Percentiles rank a stretch among this genome's conserved stretches.
These are phyloP conservation scores for Sussaba pulchella DNA, from an alignment of 2,888 invertebrate genomes.

Conservation along the genomic window DNA sequence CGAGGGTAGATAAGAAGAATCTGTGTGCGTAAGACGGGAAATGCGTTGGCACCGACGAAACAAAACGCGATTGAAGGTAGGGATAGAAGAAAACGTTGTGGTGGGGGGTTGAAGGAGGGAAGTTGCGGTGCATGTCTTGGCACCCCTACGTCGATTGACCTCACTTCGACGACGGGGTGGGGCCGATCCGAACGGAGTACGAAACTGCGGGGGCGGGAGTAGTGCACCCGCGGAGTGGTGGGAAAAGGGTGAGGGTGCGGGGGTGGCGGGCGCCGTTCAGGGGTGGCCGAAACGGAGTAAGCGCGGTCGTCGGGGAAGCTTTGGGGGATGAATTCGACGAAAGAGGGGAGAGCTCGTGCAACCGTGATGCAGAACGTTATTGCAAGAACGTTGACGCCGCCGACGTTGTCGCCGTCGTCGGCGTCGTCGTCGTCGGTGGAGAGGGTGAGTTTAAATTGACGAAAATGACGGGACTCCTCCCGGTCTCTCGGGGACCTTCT, in stretches of 20 bases:
- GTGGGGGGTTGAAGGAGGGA: constrained; percentile 38
- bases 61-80: constrained; percentile 48
- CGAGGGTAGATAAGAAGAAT: constrained; percentile 57
- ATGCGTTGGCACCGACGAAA: constrained; percentile 46
- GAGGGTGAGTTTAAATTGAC: constrained; percentile 79
- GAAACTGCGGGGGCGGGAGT: constrained; percentile 35
- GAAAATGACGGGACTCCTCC: constrained; percentile 79
- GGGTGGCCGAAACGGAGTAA: constrained; percentile 58
- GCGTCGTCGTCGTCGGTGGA: constrained; percentile 43
- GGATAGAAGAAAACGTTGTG: constrained; percentile 67
- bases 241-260: not conserved
- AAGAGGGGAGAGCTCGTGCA: constrained; percentile 46
- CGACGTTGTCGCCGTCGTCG: constrained; percentile 49
- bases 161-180: constrained; percentile 70
- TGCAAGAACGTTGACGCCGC: constrained; percentile 65
- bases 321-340: constrained; percentile 47
- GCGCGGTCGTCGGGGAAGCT: constrained; percentile 40
- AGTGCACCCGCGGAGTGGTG: constrained; percentile 22
- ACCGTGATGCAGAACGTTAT: constrained; percentile 62
- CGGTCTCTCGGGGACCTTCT: constrained; percentile 33
- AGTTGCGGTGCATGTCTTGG: constrained; percentile 66
- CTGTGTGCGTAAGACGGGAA: constrained; percentile 66
- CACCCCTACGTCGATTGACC: constrained; percentile 71
- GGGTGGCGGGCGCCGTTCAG: constrained; percentile 32
- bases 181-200: constrained; percentile 45